Conservation (phyloP, 2,797 vertebrate species). For the Nyctalus aviator region DNA sequence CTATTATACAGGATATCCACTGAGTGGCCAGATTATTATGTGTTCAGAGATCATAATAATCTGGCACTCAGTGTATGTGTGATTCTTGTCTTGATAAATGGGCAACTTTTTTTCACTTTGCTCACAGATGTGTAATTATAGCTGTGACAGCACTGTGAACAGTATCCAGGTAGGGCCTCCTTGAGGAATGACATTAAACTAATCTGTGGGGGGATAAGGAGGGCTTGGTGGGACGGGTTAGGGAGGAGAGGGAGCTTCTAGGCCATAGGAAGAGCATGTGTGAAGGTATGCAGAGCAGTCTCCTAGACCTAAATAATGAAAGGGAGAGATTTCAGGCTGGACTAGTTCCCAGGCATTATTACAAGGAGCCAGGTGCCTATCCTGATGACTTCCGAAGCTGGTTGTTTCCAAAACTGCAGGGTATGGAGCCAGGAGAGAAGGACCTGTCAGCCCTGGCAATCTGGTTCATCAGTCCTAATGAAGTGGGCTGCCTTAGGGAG, state of each 20-base stretch:
- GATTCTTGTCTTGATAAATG: neutral
- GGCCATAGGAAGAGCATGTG: neutral
- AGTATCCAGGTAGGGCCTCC: neutral
- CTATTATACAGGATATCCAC: no score
- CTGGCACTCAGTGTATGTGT: no score
- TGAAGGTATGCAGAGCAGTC: neutral
- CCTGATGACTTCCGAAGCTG: constrained; percentile 42
- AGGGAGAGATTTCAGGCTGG: constrained; percentile 21
- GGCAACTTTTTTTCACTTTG: neutral
- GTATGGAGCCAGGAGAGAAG: constrained; percentile 42
- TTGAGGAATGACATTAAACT: neutral
- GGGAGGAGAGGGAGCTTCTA: neutral
- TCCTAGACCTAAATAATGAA: neutral
- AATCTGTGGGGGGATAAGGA: neutral
- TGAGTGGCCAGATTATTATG: no score
- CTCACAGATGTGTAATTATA: neutral
- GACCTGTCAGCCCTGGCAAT: neutral
- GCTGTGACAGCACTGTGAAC: neutral
- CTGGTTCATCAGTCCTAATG: constrained; percentile 30
- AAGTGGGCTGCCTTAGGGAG: constrained; percentile 24
- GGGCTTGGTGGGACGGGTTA: neutral
- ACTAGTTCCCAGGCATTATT: constrained; percentile 2
- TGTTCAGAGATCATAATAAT: no score
- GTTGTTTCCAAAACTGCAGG: neutral
- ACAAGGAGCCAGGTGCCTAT: constrained; percentile 56